phyloP scores from a whole-genome alignment of 2,113 vertebrate genomes.

The Limnothrissa miodon region DNA sequence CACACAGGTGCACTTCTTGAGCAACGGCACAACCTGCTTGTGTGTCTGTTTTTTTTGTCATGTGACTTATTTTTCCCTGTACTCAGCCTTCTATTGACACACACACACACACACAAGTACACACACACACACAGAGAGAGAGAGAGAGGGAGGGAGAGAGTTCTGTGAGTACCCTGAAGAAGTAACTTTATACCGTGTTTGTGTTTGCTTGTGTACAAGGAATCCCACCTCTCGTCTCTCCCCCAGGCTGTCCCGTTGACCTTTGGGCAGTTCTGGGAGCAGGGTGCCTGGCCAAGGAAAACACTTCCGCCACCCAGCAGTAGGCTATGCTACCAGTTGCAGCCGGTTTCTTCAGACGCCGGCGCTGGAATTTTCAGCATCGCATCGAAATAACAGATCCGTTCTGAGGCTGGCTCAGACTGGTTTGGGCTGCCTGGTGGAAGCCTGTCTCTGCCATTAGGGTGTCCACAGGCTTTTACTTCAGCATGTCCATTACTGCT shows the following conservation, averaged over 20 bases:
- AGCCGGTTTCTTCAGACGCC: background rate
- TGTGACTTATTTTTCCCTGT: background rate
- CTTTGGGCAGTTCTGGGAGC: background rate
- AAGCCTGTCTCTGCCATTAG: background rate
- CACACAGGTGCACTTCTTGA: background rate
- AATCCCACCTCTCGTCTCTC: no score
- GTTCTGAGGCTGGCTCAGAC: background rate
- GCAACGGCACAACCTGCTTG: background rate
- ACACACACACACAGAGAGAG: constrained; percentile 8
- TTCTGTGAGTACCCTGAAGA: background rate
- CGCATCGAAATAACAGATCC: background rate
- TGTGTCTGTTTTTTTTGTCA: background rate
- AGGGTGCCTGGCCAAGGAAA: background rate
- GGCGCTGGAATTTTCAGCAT: background rate
- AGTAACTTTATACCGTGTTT: background rate
- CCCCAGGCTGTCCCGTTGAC: background rate
- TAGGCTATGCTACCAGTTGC: background rate
- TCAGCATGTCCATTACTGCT: background rate
- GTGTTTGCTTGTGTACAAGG: background rate
- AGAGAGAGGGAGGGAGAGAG: no score
- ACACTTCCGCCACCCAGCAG: background rate
- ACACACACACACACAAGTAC: background rate
- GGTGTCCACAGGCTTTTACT: background rate
- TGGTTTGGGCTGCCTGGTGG: background rate
- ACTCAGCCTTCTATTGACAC: background rate